Evolutionary conservation across 2,888 invertebrate genomes (phyloP).

Genomic region (Cecidostiba fungosa): DNA sequence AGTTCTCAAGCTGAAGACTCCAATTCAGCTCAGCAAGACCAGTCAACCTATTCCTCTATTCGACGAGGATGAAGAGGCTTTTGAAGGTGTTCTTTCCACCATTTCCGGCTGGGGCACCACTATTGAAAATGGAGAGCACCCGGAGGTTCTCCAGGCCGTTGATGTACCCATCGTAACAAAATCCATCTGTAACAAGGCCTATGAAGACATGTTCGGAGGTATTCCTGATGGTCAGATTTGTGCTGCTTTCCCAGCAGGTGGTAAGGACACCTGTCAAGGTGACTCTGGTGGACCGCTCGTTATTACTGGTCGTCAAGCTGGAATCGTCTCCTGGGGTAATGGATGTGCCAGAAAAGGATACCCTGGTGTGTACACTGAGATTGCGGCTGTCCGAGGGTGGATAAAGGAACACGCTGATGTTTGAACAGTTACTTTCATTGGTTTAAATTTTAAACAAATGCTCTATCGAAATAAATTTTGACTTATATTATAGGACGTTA

Average conservation of each 20-base stretch:
- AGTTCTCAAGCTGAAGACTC: slow-evolving; percentile 80
- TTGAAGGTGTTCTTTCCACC: slow-evolving; percentile 62
- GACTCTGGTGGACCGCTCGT: slow-evolving; percentile 82
- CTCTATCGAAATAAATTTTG: background rate
- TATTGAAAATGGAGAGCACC: slow-evolving; percentile 66
- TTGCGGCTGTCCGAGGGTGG: slow-evolving; percentile 80
- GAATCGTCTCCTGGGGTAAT: slow-evolving; percentile 82
- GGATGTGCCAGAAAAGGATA: slow-evolving; percentile 81
- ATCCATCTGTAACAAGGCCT: slow-evolving; percentile 80
- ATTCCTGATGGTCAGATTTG: slow-evolving; percentile 81
- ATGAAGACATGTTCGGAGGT: slow-evolving; percentile 71
- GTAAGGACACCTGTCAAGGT: slow-evolving; percentile 79
- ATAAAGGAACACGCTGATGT: slow-evolving; percentile 69
- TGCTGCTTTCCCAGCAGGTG: slow-evolving; percentile 84
- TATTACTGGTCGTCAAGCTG: slow-evolving; percentile 79
- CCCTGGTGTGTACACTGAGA: slow-evolving; percentile 80
- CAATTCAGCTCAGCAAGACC: slow-evolving; percentile 80
- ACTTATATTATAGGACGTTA: background rate
- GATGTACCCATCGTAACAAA: slow-evolving; percentile 82
- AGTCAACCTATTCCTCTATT: slow-evolving; percentile 81
- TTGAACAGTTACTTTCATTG: background rate
- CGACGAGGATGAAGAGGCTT: slow-evolving; percentile 70
- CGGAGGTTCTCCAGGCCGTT: slow-evolving; percentile 80
- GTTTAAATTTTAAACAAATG: background rate
- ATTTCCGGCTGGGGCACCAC: slow-evolving; percentile 71